Evolutionary conservation across 2,888 invertebrate genomes (phyloP), one percentile per base, ranked within the genome.

Genomic region (Muschampia plurimacula): DNA sequence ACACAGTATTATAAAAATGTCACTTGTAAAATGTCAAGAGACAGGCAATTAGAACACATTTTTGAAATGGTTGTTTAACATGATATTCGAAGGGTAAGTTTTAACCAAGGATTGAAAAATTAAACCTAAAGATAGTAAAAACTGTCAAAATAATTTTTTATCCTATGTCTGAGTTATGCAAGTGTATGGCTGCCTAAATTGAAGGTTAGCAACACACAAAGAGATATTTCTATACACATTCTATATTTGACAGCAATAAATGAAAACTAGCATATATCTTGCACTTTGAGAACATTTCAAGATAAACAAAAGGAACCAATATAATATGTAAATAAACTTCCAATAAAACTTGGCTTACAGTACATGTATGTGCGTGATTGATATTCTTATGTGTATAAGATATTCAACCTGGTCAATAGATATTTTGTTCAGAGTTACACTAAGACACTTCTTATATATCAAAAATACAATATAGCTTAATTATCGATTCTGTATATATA

Each of bases 401-500:
- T 1, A 9, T 39, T 39, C 13, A 9, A 39, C 6, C 32, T 59
- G 32, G 13, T 59, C 28, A 59, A 59, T 32, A 32, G 6, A 32
- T 62, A 62, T 46, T 64, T 44, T 44, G 22, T 52, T 49, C 6
- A 46, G 13, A 22, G 66, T 62, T 44, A 62, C 52, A 67, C 60
- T 55, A 44, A 32, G 46, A 72, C 9, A 62, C 12, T 55, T 36
- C 49, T 67, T 36, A 67, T 55, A 67, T 39, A 67, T 60, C 70
- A 57, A 62, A 66, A 22, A 41, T 36, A 72, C 67, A 67, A 59
- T 65, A 46, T 49, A 66, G 44, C 72, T 72, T 67, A 72, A 63
- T 67, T 83, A 84, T 83, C 84, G 84, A 86, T 86, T 81, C 82
- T 85, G 84, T 85, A 84, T 74, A 80, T 80, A 80, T 86, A 87